These are phyloP conservation scores for Callospermophilus lateralis DNA, from an alignment of 2,113 vertebrate species.

Conservation along the genomic window DNA sequence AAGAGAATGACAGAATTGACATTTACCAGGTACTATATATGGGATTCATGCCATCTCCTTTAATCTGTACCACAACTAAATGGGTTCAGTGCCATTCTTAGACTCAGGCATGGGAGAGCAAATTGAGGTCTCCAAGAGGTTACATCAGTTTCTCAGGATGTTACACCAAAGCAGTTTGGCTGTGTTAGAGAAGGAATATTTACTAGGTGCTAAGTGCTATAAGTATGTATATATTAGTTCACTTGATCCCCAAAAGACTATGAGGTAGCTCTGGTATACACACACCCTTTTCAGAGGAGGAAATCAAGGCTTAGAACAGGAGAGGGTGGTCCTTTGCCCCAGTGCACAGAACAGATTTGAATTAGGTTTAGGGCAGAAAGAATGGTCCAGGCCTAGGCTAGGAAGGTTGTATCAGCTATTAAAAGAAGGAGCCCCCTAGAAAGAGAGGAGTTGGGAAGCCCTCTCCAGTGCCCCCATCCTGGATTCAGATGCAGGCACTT, in stretches of 20 bases:
- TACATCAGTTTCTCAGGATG: neutral
- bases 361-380: constrained; percentile 35
- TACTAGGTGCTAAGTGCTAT: neutral
- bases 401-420: neutral
- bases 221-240: neutral
- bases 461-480: neutral
- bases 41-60: neutral
- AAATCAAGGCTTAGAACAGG: neutral
- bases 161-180: neutral
- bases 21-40: neutral
- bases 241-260: neutral
- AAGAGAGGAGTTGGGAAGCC: neutral
- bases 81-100: constrained; percentile 23
- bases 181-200: neutral
- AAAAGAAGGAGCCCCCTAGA: neutral
- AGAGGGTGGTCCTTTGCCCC: neutral
- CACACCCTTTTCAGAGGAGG: neutral
- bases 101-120: constrained; percentile 32
- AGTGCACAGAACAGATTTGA: neutral
- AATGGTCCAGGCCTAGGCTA: neutral
- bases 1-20: neutral
- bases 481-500: neutral
- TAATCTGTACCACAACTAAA: neutral
- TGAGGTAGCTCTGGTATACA: constrained; percentile 49
- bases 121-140: constrained; percentile 29